Base-by-base conservation (phyloP, 2,888 invertebrate genomes). In the Salticus scenicus region DNA sequence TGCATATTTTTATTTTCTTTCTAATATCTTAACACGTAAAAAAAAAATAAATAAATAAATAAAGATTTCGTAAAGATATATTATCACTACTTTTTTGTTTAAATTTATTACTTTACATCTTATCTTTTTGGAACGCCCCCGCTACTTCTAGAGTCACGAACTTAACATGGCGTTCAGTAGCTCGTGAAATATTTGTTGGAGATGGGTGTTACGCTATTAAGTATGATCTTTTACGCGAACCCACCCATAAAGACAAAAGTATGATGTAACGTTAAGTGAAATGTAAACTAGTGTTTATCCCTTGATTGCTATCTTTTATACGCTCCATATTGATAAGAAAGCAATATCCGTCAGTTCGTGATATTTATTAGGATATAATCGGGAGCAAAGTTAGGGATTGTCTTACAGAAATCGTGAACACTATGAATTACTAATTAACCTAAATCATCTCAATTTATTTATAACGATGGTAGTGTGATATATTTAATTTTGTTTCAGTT, bases 81-180 rank as follows among this genome's bases (percentile, higher is more conserved):
- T n/a, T n/a, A n/a, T n/a, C n/a, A n/a, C n/a, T n/a, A n/a, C n/a
- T n/a, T n/a, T n/a, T n/a, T n/a, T n/a, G n/a, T n/a, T n/a, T 12
- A 20, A 17, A 63, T 63, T 63, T 63, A 63, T 63, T 63, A 63
- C 63, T 12, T n/a, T 14, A 27, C 12, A 7, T 24, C n/a, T 74
- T 74, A 75, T 75, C 66, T 67, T 42, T 41, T 17, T 75, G 47
- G 17, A 63, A 33, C 63, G 24, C 74, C 74, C 64, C 74, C 74
- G 20, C 37, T 33, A 37, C 64, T 14, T 24, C 28, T 14, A n/a
- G 12, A 67, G 66, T 75, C 75, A 75, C 75, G 75, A 47, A 75
- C n/a, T 27, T 30, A 47, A 47, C 17, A 47, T 47, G 42, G 17
- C 17, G 57, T 66, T 42, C 63, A 31, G 79, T 79, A 79, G 79